phyloP scores from a whole-genome alignment of 2,888 invertebrate genomes.

The Diaphora mendica region DNA sequence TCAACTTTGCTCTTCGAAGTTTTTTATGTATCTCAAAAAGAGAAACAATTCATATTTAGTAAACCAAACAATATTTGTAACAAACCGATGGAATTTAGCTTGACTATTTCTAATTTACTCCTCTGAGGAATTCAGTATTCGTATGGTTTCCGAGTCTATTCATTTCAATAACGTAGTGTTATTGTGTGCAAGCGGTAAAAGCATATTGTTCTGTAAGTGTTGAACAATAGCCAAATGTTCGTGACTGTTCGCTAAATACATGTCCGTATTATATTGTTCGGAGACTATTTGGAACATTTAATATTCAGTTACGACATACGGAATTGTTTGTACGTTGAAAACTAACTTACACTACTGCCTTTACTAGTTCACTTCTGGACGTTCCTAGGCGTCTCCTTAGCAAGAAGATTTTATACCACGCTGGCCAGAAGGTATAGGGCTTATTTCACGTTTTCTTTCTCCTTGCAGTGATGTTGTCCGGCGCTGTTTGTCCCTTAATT shows the following conservation, averaged over 20 bases:
- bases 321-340: not conserved
- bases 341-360: not conserved
- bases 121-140: conserved; percentile 32
- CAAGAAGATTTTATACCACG: too few relatives aligned
- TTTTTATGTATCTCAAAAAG: not conserved
- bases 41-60: not conserved
- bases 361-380: too few relatives aligned
- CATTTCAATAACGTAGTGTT: conserved; percentile 48
- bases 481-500: too few relatives aligned
- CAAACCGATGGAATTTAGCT: not conserved
- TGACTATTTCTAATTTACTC: conserved; percentile 3
- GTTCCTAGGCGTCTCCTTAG: too few relatives aligned
- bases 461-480: too few relatives aligned
- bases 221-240: conserved; percentile 46
- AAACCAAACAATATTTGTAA: not conserved
- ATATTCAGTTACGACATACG: not conserved
- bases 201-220: conserved; percentile 48
- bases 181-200: conserved; percentile 48
- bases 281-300: conserved; percentile 22
- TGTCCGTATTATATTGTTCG: conserved; percentile 24
- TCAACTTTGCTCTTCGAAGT: not conserved
- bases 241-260: conserved; percentile 41
- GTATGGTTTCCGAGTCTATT: conserved; percentile 43
- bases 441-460: too few relatives aligned
- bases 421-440: too few relatives aligned